phyloP scores from a whole-genome alignment of 2,888 invertebrate species.

The Ormyrus labotus region DNA sequence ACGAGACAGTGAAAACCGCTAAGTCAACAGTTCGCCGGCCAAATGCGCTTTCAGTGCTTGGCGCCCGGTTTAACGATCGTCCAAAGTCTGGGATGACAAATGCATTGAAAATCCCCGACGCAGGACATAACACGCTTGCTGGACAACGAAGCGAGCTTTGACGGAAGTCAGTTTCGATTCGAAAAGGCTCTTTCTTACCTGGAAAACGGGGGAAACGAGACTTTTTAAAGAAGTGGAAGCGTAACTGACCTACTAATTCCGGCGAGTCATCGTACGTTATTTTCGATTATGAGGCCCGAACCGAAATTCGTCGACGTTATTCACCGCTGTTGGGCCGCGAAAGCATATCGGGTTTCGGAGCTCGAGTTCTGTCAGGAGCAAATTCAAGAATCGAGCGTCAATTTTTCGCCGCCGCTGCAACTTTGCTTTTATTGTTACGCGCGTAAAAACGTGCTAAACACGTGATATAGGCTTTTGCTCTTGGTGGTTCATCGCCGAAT shows the following conservation, averaged over 20 bases:
- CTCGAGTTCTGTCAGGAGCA: not conserved
- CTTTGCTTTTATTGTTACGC: not conserved
- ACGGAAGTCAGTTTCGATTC: not conserved
- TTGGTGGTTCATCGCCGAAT: not conserved
- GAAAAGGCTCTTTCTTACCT: not conserved
- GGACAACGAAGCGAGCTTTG: not conserved
- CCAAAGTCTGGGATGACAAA: not conserved
- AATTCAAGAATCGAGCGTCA: slow-evolving; percentile 31
- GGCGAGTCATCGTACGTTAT: slow-evolving; percentile 21
- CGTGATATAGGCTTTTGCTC: not conserved
- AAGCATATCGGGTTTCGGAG: slow-evolving; percentile 17
- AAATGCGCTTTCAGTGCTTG: slow-evolving; percentile 53
- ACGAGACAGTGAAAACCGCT: slow-evolving; percentile 65
- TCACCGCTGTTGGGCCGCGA: not conserved
- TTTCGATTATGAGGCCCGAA: slow-evolving; percentile 16
- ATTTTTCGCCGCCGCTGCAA: slow-evolving; percentile 11
- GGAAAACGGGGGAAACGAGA: not conserved
- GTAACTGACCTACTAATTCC: slow-evolving; percentile 32
- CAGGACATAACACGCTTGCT: too few species aligned
- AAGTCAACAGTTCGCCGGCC: slow-evolving; percentile 56
- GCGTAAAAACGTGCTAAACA: not conserved
- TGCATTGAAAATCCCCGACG: too few species aligned
- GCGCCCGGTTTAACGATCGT: slow-evolving; percentile 2
- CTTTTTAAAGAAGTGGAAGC: not conserved
- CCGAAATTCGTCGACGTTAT: slow-evolving; percentile 13